Conservation (phyloP, 2,888 invertebrate species). For the Synanthedon myopaeformis region DNA sequence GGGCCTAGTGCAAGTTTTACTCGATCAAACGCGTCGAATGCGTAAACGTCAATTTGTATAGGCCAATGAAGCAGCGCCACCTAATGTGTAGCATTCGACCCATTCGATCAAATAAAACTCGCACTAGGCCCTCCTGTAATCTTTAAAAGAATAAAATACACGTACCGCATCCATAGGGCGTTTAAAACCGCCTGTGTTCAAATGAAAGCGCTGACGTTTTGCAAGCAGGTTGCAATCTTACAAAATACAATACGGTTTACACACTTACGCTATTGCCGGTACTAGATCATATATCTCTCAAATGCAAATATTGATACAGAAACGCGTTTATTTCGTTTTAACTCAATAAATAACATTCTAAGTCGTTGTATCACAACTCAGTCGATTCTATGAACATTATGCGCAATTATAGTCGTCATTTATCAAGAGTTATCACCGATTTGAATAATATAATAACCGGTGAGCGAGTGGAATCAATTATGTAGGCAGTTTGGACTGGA, state of each 20-base stretch:
- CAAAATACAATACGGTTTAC: slow-evolving; percentile 1
- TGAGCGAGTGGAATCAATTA: slow-evolving; percentile 16
- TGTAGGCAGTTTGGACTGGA: slow-evolving; percentile 17
- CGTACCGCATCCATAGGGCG: no score
- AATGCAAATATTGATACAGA: slow-evolving; percentile 20
- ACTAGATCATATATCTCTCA: slow-evolving; percentile 1
- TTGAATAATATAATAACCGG: slow-evolving; percentile 25
- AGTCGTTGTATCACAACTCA: slow-evolving; percentile 7
- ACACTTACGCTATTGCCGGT: not conserved
- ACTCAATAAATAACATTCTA: slow-evolving; percentile 8
- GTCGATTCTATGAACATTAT: slow-evolving; percentile 21
- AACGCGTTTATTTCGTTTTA: slow-evolving; percentile 4
- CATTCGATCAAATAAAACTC: no score
- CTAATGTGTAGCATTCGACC: no score
- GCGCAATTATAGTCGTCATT: slow-evolving; percentile 33
- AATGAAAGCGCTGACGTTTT: not conserved
- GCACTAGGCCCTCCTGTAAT: no score
- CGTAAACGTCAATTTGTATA: no score
- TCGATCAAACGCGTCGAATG: no score
- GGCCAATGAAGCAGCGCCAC: no score
- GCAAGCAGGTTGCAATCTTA: slow-evolving; percentile 3
- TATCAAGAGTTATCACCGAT: slow-evolving; percentile 38
- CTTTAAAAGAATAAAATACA: no score
- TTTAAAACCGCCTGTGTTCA: no score
- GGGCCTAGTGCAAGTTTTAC: no score